These are phyloP conservation scores for Xenops minutus DNA, from an alignment of 2,797 vertebrate genomes.

Conservation along the genomic window DNA sequence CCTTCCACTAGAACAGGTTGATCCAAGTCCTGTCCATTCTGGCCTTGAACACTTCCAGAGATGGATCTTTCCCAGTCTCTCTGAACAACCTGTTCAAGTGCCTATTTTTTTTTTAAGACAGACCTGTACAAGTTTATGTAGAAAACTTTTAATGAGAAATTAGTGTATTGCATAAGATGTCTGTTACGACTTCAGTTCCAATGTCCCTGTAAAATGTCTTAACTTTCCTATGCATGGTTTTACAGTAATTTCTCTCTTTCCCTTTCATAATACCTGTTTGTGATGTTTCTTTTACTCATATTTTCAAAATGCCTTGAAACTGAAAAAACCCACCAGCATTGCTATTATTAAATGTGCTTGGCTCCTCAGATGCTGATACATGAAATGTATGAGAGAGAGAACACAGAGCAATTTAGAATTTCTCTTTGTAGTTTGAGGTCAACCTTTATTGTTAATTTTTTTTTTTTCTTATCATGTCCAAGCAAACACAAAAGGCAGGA, in stretches of 20 bases:
- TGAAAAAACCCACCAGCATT: not conserved
- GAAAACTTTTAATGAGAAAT: not conserved
- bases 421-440: conserved; percentile 13
- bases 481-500: not conserved
- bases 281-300: not conserved
- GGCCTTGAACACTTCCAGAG: not conserved
- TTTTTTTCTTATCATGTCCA: conserved; percentile 15
- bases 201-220: not conserved
- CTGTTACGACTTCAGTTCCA: not conserved
- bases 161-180: not conserved
- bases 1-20: rapidly evolving
- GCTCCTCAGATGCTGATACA: conserved; percentile 15
- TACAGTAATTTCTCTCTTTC: not conserved
- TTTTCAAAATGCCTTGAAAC: not conserved
- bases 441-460: conserved; percentile 8
- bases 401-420: not conserved
- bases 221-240: not conserved
- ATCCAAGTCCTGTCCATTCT: not conserved
- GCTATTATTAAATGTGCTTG: not conserved
- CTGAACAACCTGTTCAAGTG: not conserved
- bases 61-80: not conserved
- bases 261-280: not conserved
- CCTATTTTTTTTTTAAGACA: not conserved
- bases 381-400: conserved; percentile 33
- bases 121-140: not conserved